Evolutionary conservation across 2,797 vertebrate species (phyloP), one percentile per base, ranked within the genome.

Genomic region (Argentina silus): DNA sequence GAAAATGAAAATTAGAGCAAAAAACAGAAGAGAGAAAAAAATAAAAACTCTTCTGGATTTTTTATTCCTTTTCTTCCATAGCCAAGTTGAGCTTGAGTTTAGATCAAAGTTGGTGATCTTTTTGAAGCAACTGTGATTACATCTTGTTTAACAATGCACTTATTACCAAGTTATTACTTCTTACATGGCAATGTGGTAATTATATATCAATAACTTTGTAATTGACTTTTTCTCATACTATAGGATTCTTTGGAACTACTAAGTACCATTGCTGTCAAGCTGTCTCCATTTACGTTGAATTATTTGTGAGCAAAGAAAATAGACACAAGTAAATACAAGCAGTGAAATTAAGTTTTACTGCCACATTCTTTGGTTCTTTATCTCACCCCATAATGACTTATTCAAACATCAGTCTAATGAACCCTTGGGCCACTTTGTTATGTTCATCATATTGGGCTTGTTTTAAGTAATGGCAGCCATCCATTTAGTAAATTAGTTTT

Each of bases 401-500:
- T 91, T 94, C 91, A 95, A 96, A 95, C 94, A 94, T 95, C 94
- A 92, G 94, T 94, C 94, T 95, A 96, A 97, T 96, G 95, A 95
- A 95, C 89, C 90, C 91, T 91, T 91, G 91, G 92, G 93, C 92
- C 93, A 94, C 93, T 94, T 95, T 94, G 94, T 94, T 95, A 91
- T 90, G 92, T 93, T 94, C 88, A 91, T 95, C 92, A 93, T 94
- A 93, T 93, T 93, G 93, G 92, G 91, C 92, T 93, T 92, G 93
- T 87, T 92, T 92, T 93, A 91, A 86, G 91, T 96, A 96, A 96
- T 96, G 95, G 94, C 92, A 94, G 90, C 93, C 94, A 96, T 96
- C 94, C 93, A 96, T 98, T 96, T 96, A 94, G 91, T 95, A 95
- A 96, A 97, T 97, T 94, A 85, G 94, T 91, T 95, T 84, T 95